Evolutionary conservation across 1,140 invertebrate species (phyloP).

Genomic region (Aphaenogaster floridana): DNA sequence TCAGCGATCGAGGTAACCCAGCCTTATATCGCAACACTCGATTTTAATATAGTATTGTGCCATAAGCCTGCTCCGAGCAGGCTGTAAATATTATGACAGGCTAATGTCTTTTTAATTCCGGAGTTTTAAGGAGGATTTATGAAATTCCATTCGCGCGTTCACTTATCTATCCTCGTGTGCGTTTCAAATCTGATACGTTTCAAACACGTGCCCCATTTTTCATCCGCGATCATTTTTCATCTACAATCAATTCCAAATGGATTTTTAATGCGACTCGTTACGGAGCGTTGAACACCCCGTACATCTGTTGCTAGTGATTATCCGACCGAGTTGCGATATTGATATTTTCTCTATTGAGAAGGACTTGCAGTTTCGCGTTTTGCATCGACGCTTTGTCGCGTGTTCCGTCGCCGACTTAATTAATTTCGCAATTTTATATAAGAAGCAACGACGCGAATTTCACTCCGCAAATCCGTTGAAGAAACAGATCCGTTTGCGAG

Average conservation of each 20-base stretch:
- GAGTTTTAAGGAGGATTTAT: not conserved
- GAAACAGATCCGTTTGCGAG: slow-evolving; percentile 26
- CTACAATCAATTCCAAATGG: not conserved
- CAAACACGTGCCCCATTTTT: not conserved
- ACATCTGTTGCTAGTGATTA: not conserved
- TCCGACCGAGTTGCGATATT: not conserved
- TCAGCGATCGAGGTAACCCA: not conserved
- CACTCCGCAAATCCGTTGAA: slow-evolving; percentile 19
- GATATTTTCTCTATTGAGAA: slow-evolving; percentile 2
- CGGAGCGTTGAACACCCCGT: not conserved
- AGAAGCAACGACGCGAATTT: slow-evolving; percentile 36
- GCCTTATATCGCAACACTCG: not conserved
- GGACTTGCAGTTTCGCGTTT: not conserved
- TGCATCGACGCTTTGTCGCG: not conserved
- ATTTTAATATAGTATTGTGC: slow-evolving; percentile 15
- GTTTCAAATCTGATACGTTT: not conserved
- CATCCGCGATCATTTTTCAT: not conserved
- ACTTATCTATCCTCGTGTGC: not conserved
- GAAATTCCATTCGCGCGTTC: not conserved
- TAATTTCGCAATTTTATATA: slow-evolving; percentile 37
- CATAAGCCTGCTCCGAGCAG: not conserved
- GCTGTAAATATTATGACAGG: slow-evolving; percentile 19
- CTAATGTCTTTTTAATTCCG: not conserved
- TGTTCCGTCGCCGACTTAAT: not conserved
- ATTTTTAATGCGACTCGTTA: not conserved